Percentiles rank a stretch among this genome's conserved stretches.
Conservation (phyloP, 2,888 invertebrate genomes). For the Archips crataeganus region DNA sequence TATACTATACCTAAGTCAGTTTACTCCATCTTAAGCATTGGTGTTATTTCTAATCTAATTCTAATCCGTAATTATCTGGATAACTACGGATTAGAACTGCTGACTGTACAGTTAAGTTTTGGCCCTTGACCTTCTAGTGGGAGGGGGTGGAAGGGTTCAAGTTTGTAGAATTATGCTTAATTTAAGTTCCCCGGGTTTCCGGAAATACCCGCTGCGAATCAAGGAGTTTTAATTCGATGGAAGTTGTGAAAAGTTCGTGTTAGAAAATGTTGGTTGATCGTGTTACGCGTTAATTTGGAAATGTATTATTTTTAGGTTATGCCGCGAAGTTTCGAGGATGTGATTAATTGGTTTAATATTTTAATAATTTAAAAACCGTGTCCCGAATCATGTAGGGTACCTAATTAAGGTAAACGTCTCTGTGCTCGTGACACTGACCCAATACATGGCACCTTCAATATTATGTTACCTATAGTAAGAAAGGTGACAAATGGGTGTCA, state of each 20-base stretch:
- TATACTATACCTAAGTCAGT: no score
- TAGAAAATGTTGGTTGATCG: constrained; percentile 21
- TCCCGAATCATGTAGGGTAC: background rate
- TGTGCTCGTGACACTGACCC: no score
- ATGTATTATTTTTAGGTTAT: constrained; percentile 10
- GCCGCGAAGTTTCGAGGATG: background rate
- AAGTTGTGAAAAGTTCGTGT: constrained; percentile 23
- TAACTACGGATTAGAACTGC: background rate
- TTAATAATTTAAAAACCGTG: background rate
- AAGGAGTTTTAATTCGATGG: constrained; percentile 19
- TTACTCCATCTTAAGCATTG: background rate
- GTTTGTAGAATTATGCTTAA: constrained; percentile 36
- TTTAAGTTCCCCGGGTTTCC: constrained; percentile 27
- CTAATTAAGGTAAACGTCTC: background rate
- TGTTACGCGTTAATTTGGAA: constrained; percentile 25
- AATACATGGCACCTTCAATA: no score
- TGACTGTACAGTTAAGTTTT: background rate
- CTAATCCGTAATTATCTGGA: background rate
- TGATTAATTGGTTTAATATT: background rate
- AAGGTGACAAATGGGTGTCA: no score
- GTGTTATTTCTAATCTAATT: background rate
- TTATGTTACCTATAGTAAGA: no score
- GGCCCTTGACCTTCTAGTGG: constrained; percentile 12
- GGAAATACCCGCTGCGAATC: constrained; percentile 28
- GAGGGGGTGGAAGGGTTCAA: constrained; percentile 6